A percentile compares a stretch with the other conserved stretches of the same genome.
Conservation (phyloP, 2,888 invertebrate species). For the Schizaphis graminum region DNA sequence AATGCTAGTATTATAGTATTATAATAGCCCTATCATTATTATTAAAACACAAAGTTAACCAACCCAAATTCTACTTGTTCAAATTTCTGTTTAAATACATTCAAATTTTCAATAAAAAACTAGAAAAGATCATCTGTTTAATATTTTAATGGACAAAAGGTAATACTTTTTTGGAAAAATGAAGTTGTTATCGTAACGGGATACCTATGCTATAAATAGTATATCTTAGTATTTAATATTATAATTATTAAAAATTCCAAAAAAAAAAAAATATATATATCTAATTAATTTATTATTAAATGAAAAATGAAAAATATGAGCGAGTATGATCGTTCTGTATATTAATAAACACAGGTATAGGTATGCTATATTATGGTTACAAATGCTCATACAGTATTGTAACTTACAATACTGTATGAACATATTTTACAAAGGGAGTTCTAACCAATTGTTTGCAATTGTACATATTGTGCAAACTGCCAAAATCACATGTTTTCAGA, state of each 20-base stretch:
- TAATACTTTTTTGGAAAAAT: background rate
- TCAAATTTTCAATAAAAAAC: background rate
- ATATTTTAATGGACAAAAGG: background rate
- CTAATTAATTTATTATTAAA: background rate
- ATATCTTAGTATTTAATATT: too few species aligned
- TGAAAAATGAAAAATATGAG: background rate
- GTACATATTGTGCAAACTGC: background rate
- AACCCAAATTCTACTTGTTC: background rate
- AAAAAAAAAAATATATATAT: background rate
- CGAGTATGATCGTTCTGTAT: background rate
- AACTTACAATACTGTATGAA: background rate
- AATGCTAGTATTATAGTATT: background rate
- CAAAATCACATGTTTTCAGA: background rate
- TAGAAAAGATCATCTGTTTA: background rate
- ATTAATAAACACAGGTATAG: too few species aligned
- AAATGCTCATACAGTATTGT: too few species aligned
- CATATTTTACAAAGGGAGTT: background rate
- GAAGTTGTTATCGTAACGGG: background rate
- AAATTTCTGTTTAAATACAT: background rate
- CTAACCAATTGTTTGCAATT: background rate
- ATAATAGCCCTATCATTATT: background rate
- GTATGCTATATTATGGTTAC: background rate
- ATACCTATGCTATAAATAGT: background rate
- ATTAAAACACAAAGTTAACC: background rate
- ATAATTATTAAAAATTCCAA: background rate